Base-by-base conservation (phyloP, 2,888 invertebrate species). In the Adelphocoris suturalis region DNA sequence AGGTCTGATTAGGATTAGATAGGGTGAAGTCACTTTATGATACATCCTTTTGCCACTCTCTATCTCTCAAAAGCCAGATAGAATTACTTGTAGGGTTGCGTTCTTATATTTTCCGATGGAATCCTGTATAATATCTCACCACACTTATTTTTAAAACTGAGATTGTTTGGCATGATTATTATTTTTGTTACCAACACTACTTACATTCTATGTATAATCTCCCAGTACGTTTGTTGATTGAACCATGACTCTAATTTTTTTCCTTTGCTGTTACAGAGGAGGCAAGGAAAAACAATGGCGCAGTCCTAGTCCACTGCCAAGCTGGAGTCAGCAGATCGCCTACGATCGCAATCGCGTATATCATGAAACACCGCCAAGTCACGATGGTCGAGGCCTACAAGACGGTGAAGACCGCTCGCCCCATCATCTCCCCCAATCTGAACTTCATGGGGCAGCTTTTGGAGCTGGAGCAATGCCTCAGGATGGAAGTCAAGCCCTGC, bases 311-410 rank as follows among this genome's bases (percentile, higher is more conserved):
- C 91, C 99, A 99, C 94, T 99, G 99, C 93, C 98, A 98, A 93
- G 98, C 98, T 86, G 99, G 99, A 86, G 97, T 99, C 85, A 98
- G 98, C 89, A 95, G 98, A 92, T 98, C 98, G 91, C 98, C 98
- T 91, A 98, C 98, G 91, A 96, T 99, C 93, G 98, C 98, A 93
- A 98, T 99, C 93, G 98, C 98, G 84, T 99, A 97, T 94, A 95
- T 98, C 92, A 98, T 99, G 97, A 96, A 97, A 92, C 97, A 97
- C 94, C 96, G 96, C 93, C 95, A 96, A 90, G 93, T 98, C 93
- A 96, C 96, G 61, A 97, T 97, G 94, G 95, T 97, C 78, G 97
- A 98, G 93, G 98, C 98, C 0, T 98, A 97, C 94, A 96, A 96
- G 92, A 95, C 96, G 93, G 98, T 99, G 90, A 97, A 97, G 93